Evolutionary conservation across 2,113 vertebrate species (phyloP), one percentile per base, ranked within the genome.

Genomic region (Natator depressus): DNA sequence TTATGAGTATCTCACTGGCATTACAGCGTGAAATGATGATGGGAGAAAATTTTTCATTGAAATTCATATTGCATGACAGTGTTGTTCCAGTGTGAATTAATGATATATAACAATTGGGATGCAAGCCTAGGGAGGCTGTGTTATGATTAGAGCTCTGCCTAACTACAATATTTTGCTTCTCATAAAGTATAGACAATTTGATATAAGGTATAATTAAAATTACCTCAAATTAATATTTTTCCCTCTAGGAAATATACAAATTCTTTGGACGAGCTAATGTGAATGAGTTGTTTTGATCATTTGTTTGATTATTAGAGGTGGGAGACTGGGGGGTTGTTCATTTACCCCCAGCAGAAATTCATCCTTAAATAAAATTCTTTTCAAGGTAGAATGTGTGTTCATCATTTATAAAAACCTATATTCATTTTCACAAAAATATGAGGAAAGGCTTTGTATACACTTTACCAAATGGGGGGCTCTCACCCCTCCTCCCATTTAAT

Each of bases 1-100:
- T 97, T 94, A 95, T 76, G 76, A 96, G 87, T 95, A 93, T 97
- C 96, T 93, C 87, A 55, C 78, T 97, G 90, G 82, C 89, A 94
- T 89, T 96, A 62, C 78, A 82, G 50, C 93, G 90, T 95, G 91
- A 95, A 97, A 96, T 94, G 93, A 95, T 29, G 84, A 89, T 59
- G 54, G 81, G 62, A 35, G 3, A 47, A 94, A 93, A 85, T 87
- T 84, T 76, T 86, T 27, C 2, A 92, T 90, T 96, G 76, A 94
- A 76, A 95, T 96, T 87, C 87, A 57, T 91, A 87, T 87, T 1
- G 16, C 86, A 84, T 95, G 75, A 89, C 76, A 89, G 81, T 89
- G 24, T 88, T 88, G 25, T 84, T 95, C 80, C 59, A 93, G n/a
- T 22, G 59, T 14, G 3, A 94, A 42, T 80, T 90, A 91, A 91